Conservation (phyloP, 2,888 invertebrate genomes). For the Dynastes grantii region DNA sequence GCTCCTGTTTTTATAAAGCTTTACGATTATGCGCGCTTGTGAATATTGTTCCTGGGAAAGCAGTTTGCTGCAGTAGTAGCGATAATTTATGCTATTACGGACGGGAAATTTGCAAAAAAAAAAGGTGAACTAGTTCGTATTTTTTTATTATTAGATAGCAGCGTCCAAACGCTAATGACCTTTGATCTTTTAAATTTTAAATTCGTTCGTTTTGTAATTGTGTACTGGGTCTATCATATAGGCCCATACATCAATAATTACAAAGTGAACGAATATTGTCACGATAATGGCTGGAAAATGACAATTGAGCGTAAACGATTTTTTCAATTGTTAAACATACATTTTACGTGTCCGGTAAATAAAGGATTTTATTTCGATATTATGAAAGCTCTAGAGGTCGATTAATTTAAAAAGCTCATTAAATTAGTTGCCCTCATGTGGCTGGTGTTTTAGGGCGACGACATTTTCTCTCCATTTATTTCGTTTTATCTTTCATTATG, state of each 20-base stretch:
- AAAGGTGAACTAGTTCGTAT: neutral
- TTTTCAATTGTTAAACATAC: neutral
- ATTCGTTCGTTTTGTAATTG: neutral
- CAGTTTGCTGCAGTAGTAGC: slow-evolving; percentile 22
- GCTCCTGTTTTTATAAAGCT: slow-evolving; percentile 40
- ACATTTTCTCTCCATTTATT: neutral
- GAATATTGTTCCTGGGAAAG: slow-evolving; percentile 30
- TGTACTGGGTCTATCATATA: neutral
- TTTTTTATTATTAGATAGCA: neutral
- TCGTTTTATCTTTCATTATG: slow-evolving; percentile 11
- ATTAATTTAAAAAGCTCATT: slow-evolving; percentile 21
- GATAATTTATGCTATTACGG: slow-evolving; percentile 27
- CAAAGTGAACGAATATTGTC: neutral
- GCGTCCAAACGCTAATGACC: neutral
- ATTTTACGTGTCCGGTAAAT: neutral
- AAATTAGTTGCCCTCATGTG: slow-evolving; percentile 1
- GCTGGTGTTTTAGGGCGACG: neutral
- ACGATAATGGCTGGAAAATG: neutral
- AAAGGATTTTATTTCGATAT: slow-evolving; percentile 20
- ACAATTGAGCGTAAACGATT: neutral
- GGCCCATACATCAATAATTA: neutral
- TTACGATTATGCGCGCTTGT: slow-evolving; percentile 26
- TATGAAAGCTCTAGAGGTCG: neutral
- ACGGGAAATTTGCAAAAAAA: slow-evolving; percentile 16
- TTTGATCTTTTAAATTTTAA: neutral